Evolutionary conservation across 2,888 invertebrate species (phyloP).

Genomic region (Trachelus iudaicus): DNA sequence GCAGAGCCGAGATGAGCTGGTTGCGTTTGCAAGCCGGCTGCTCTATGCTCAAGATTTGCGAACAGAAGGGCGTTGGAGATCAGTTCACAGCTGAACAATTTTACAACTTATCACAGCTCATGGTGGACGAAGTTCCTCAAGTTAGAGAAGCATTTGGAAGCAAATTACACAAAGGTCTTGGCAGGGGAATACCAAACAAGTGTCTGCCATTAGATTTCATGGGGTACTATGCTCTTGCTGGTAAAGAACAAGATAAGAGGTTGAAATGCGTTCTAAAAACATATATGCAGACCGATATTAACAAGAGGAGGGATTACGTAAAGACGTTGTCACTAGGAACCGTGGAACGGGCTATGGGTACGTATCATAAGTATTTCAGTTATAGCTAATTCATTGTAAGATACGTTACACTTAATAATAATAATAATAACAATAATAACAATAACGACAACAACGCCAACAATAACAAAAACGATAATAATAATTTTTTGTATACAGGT

Average conservation of each 20-base stretch:
- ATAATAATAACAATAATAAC: background rate
- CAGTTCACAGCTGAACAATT: constrained; percentile 95
- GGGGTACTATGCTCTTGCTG: constrained; percentile 93
- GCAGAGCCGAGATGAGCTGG: constrained; percentile 93
- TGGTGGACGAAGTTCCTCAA: constrained; percentile 88
- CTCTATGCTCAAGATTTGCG: constrained; percentile 96
- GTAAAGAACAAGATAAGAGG: constrained; percentile 87
- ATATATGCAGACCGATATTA: constrained; percentile 89
- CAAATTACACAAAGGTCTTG: constrained; percentile 91
- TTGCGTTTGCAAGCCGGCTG: constrained; percentile 91
- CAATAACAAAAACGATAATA: background rate
- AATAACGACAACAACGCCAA: background rate
- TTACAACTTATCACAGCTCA: constrained; percentile 90
- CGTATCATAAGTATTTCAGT: constrained; percentile 22
- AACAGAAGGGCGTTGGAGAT: constrained; percentile 95
- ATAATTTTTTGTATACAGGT: constrained; percentile 48
- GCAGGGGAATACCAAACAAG: constrained; percentile 86
- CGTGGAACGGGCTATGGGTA: constrained; percentile 63
- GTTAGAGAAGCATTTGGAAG: constrained; percentile 90
- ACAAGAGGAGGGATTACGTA: constrained; percentile 89
- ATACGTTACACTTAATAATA: constrained; percentile 14
- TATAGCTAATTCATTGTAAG: constrained; percentile 28
- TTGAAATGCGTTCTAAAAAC: constrained; percentile 77
- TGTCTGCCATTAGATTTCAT: constrained; percentile 96
- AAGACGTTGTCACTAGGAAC: constrained; percentile 83